These are phyloP conservation scores for Zoanthus gigantus DNA, from an alignment of 92 coral and sea anemone genomes.

Conservation along the genomic window DNA sequence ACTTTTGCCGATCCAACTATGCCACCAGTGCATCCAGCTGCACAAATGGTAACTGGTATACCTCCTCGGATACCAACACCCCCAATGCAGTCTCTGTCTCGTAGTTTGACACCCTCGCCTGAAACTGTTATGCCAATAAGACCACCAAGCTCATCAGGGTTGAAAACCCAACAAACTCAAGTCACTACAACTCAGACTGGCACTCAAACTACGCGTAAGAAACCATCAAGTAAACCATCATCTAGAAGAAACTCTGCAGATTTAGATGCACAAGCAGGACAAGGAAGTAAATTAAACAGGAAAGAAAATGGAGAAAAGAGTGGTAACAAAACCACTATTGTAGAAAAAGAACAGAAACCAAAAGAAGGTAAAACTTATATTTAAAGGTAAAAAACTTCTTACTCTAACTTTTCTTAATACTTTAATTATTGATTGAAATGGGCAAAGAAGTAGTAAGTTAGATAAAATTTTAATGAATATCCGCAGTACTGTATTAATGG, in stretches of 20 bases:
- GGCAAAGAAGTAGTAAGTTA: too few species aligned
- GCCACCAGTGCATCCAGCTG: conserved; percentile 61
- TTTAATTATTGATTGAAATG: too few species aligned
- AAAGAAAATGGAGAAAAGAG: conserved; percentile 47
- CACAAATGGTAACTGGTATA: conserved; percentile 65
- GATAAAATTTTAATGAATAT: too few species aligned
- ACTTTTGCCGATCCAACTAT: conserved; percentile 38
- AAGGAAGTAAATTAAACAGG: conserved; percentile 34
- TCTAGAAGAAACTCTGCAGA: conserved; percentile 88
- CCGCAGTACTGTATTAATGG: too few species aligned
- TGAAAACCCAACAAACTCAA: conserved; percentile 70
- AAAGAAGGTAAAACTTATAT: conserved; percentile 54
- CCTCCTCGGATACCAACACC: conserved; percentile 85
- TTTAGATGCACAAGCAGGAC: conserved; percentile 52
- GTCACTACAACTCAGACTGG: conserved; percentile 80
- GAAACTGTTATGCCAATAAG: conserved; percentile 70
- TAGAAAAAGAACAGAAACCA: conserved; percentile 55
- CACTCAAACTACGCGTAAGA: conserved; percentile 83
- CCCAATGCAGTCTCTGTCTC: conserved; percentile 66
- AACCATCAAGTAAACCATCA: conserved; percentile 69
- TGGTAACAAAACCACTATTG: conserved; percentile 31
- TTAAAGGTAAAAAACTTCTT: background rate
- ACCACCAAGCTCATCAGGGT: conserved; percentile 42
- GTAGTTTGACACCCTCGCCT: conserved; percentile 93
- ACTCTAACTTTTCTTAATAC: too few species aligned